Evolutionary conservation across 1,140 invertebrate genomes (phyloP), one percentile per base, ranked within the genome.

Genomic region (Sesamia nonagrioides): DNA sequence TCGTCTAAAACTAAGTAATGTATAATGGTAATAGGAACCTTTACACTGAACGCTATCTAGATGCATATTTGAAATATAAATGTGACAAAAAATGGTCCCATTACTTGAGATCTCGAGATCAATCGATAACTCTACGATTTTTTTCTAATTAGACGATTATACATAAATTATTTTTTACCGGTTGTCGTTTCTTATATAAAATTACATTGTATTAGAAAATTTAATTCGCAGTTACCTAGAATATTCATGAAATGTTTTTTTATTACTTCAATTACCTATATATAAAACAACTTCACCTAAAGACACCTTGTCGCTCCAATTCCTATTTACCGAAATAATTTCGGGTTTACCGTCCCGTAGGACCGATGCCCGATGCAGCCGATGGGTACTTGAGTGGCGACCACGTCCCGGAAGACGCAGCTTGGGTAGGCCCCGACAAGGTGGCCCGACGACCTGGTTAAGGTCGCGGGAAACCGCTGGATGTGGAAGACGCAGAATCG

Each of bases 21-120:
- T 66, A 58, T 68, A 81, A 77, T 35, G 77, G 52, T 77, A 81
- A 78, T 76, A 42, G 71, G 61, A 81, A 75, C 58, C 58, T 81
- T 81, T 81, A 52, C 79, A 77, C 37, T 68, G 72, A 81, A 81
- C 77, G 68, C 71, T 50, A 27, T 45, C 69, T 54, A 60, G 69
- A 71, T 63, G 37, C 35, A 63, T 63, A 42, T 63, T 56, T 27
- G 18, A 27, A 18, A 63, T 18, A 42, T 63, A n/a, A 18, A 17
- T 40, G 35, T 63, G 7, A 11, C 60, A 17, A 18, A 7, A 63
- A 63, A 42, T 6, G 21, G 18, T 11, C 2, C n/a, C 17, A 18
- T n/a, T 42, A 18, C 60, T 33, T 58, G 21, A 40, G 60, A 21
- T 40, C 60, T 63, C 18, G 17, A 42, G 60, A 42, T 63, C 60